Percentiles rank a stretch among this genome's conserved stretches.
Evolutionary conservation across 2,113 vertebrate species (phyloP).

Genomic region (Formicarius rufipectus): DNA sequence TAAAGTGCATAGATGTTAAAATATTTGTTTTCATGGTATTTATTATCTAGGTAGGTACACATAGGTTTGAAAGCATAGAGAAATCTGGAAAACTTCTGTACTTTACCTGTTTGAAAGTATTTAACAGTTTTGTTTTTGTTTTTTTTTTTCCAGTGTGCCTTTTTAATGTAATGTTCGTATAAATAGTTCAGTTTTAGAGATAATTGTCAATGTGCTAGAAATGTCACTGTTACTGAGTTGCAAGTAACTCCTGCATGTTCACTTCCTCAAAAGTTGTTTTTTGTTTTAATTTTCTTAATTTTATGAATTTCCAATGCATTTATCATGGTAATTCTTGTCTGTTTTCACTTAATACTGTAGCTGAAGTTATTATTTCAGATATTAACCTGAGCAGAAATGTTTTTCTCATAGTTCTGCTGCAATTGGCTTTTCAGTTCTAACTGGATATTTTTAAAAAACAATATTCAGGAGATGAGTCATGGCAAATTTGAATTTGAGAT

Average conservation of each 20-base stretch:
- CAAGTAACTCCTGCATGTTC: background rate
- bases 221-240: background rate
- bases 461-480: background rate
- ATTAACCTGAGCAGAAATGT: background rate
- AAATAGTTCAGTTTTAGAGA: background rate
- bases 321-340: background rate
- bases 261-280: background rate
- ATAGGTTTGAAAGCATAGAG: background rate
- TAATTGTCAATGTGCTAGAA: background rate
- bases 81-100: background rate
- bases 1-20: background rate
- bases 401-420: background rate
- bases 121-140: background rate
- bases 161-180: background rate
- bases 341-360: background rate
- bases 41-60: background rate
- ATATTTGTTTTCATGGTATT: background rate
- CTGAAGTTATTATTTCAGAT: background rate
- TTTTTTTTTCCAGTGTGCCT: background rate
- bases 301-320: background rate
- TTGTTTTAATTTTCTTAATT: background rate
- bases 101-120: background rate
- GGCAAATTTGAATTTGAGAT: background rate
- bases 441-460: background rate
- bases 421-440: background rate